phyloP scores from a whole-genome alignment of 2,888 invertebrate genomes.

The Lypha dubia region DNA sequence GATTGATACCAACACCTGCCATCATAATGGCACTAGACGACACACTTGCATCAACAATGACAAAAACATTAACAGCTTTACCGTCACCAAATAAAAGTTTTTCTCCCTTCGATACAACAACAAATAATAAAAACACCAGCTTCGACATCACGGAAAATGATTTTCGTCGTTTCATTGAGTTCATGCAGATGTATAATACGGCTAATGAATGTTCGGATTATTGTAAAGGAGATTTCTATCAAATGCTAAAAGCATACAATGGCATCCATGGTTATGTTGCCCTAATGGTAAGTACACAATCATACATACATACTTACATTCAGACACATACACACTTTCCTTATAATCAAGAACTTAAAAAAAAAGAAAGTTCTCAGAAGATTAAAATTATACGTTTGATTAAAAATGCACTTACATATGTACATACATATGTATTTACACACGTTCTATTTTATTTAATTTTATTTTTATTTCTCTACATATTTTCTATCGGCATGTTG shows the following conservation, averaged over 20 bases:
- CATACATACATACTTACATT: too few species aligned
- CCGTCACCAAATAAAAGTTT: slow-evolving; percentile 2
- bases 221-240: slow-evolving; percentile 86
- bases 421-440: too few species aligned
- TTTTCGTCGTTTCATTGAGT: slow-evolving; percentile 78
- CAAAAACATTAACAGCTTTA: neutral
- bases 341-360: too few species aligned
- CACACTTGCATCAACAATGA: neutral
- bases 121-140: slow-evolving; percentile 27
- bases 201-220: slow-evolving; percentile 82
- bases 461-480: neutral
- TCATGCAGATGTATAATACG: slow-evolving; percentile 70
- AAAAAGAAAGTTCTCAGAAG: neutral
- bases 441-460: too few species aligned
- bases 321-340: too few species aligned
- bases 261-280: slow-evolving; percentile 92
- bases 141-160: slow-evolving; percentile 76
- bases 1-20: neutral
- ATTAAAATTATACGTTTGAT: neutral
- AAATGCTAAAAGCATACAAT: slow-evolving; percentile 87
- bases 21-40: neutral
- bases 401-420: too few species aligned
- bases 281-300: slow-evolving; percentile 87
- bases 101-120: neutral
- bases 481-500: neutral